phyloP scores from a whole-genome alignment of 2,888 invertebrate species.

The Galerucella calmariensis region DNA sequence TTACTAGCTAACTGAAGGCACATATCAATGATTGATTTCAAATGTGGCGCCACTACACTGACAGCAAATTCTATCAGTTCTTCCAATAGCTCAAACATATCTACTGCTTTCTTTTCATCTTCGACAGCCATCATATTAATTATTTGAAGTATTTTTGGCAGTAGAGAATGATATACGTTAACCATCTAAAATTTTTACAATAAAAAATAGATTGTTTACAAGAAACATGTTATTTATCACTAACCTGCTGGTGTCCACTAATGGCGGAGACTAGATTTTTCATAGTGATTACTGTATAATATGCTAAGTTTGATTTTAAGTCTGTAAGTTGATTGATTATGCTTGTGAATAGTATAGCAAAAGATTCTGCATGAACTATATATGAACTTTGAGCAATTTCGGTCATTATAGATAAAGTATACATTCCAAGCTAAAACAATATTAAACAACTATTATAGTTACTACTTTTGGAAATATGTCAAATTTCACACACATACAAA shows the following conservation, averaged over 20 bases:
- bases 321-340: constrained; percentile 66
- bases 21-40: constrained; percentile 73
- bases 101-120: constrained; percentile 71
- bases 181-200: constrained; percentile 62
- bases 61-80: constrained; percentile 74
- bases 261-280: constrained; percentile 74
- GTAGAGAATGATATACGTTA: constrained; percentile 70
- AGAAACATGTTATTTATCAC: too few species aligned
- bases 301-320: constrained; percentile 67
- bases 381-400: constrained; percentile 78
- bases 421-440: constrained; percentile 71
- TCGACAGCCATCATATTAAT: constrained; percentile 70
- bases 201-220: too few species aligned
- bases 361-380: constrained; percentile 72
- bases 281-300: constrained; percentile 74
- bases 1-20: constrained; percentile 74
- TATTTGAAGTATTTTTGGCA: constrained; percentile 74
- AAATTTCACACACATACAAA: neutral
- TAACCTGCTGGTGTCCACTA: constrained; percentile 72
- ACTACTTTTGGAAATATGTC: neutral
- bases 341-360: constrained; percentile 68
- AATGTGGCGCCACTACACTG: constrained; percentile 72
- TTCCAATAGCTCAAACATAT: constrained; percentile 74
- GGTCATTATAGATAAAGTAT: constrained; percentile 75
- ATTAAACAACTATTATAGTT: neutral